Evolutionary conservation across 1,140 invertebrate genomes (phyloP), one percentile per base, ranked within the genome.

Genomic region (Rhopalosiphum padi): DNA sequence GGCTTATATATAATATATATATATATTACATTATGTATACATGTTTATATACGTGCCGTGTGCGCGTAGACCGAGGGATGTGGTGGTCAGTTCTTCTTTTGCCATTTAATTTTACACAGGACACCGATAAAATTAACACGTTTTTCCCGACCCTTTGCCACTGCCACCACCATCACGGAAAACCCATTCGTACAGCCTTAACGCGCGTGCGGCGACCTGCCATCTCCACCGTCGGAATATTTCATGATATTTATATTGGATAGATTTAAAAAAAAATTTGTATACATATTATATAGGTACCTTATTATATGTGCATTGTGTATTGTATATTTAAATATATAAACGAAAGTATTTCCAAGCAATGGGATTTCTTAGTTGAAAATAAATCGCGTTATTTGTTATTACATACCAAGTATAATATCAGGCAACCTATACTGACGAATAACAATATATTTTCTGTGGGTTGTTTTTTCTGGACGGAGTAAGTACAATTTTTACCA

Each of bases 101-200:
- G 91, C 77, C 91, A 93, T 93, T 93, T 85, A 93, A 93, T 93
- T 93, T 86, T 43, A 55, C 48, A 30, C 82, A 15, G 82, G 51
- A 55, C n/a, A 30, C 48, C 82, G 91, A 93, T 93, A 93, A 93
- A 93, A 93, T 93, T 93, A 93, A 83, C 90, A 48, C 90, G 90
- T 77, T 91, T 77, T 60, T 46, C 35, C 37, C 43, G n/a, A 48
- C 60, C 43, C 68, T 77, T 46, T 8, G 43, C 18, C 43, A 9
- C 46, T 6, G 21, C 86, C 11, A 55, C 41, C 41, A 41, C 23
- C 35, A 6, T n/a, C n/a, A 9, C n/a, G n/a, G 6, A 37, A 35
- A 53, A 53, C 87, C 48, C 48, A 53, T 37, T 37, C 35, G 48
- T 9, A 35, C n/a, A 23, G 22, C 51, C n/a, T 53, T 46, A 46